phyloP scores from a whole-genome alignment of 2,113 vertebrate species.

The Amphilophus citrinellus region DNA sequence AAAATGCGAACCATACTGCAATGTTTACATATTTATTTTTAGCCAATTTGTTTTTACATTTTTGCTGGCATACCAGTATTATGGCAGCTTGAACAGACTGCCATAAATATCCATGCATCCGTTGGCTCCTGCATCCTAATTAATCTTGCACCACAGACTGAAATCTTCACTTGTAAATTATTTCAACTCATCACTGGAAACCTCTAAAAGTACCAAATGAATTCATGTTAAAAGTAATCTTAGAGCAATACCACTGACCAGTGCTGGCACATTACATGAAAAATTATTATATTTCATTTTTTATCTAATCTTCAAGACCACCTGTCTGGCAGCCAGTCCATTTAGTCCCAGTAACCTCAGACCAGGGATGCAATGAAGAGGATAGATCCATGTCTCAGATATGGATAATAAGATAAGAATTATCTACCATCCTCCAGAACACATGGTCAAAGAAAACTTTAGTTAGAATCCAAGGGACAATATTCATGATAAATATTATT shows the following conservation, averaged over 20 bases:
- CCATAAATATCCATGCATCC: neutral
- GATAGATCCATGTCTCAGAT: neutral
- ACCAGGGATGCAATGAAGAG: neutral
- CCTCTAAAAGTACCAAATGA: neutral
- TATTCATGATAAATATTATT: neutral
- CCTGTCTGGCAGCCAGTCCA: neutral
- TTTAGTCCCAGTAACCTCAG: neutral
- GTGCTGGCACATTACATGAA: neutral
- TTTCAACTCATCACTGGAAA: neutral
- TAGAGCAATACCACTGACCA: neutral
- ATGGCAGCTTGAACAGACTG: neutral
- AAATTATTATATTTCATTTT: neutral
- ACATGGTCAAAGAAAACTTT: neutral
- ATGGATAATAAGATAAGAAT: neutral
- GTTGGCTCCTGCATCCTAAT: neutral
- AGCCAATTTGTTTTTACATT: fast-evolving
- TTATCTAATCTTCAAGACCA: neutral
- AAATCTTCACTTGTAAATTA: neutral
- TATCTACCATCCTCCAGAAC: neutral
- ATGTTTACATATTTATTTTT: neutral
- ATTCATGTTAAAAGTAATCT: neutral
- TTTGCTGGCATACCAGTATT: neutral
- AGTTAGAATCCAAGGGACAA: neutral
- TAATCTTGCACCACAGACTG: neutral
- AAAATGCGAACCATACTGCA: neutral